Evolutionary conservation across 2,797 vertebrate species (phyloP), one percentile per base, ranked within the genome.

Genomic region (Picus viridis): DNA sequence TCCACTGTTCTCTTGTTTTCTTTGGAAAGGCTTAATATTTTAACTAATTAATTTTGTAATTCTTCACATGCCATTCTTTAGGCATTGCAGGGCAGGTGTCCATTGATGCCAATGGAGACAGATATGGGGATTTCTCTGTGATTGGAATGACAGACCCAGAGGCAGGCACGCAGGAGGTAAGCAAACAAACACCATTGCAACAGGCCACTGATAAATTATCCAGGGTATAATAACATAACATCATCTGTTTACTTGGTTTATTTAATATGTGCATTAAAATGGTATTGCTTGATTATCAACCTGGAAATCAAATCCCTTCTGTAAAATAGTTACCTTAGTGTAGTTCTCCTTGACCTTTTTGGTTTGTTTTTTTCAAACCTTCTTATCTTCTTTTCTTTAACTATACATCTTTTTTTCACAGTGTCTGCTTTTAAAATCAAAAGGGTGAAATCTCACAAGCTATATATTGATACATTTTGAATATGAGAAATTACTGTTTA

Each of bases 41-140:
- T 88, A 97, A 96, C 90, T 97, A 96, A 98, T 97, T 98, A 87
- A 97, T 97, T 96, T 95, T 96, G 85, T 97, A 96, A 96, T 97
- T 98, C 96, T 75, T 97, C 69, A 43, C 88, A 94, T 98, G 94
- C 95, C 91, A 58, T 95, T 97, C 94, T 85, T 76, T 88, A 99
- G 99, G 99, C 84, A 99, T 99, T 30, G 99, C 99, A 8, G 99
- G 99, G 59, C 99, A 98, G 95, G 99, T 99, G 59, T 99, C 99
- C 72, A 98, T 99, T 72, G 99, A 99, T 93, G 97, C 96, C 85
- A 99, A 98, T 1, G 99, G 99, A 69, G 99, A 99, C 96, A 97
- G 99, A 94, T 98, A 98, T 0, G 99, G 99, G 82, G 99, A 99
- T 97, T 99, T 99, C 97, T 99, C 99, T 7, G 97, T 99, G 96